Conservation (phyloP, 2,113 vertebrate genomes). For the Thamnophis sirtalis region DNA sequence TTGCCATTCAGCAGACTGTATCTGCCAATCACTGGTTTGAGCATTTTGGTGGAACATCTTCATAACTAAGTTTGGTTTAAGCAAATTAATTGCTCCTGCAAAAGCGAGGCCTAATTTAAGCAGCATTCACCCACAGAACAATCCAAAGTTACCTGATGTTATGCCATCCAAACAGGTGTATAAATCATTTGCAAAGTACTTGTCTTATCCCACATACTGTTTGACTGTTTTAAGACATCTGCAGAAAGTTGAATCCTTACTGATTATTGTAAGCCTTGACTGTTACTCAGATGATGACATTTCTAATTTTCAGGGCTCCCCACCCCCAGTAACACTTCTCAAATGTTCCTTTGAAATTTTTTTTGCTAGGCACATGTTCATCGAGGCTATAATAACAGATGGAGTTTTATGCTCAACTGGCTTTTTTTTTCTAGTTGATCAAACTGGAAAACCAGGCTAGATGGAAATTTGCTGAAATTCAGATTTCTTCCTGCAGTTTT, state of each 20-base stretch:
- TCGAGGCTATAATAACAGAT: conserved; percentile 49
- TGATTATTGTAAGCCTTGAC: conserved; percentile 38
- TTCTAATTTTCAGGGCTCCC: conserved; percentile 10
- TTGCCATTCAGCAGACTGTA: not conserved
- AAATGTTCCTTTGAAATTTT: not conserved
- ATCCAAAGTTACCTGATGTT: not conserved
- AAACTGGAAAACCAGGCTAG: conserved; percentile 52
- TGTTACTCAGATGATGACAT: conserved; percentile 2
- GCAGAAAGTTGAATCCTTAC: conserved; percentile 35
- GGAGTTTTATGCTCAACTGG: conserved; percentile 62
- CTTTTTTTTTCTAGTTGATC: conserved; percentile 36
- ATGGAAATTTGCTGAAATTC: conserved; percentile 68
- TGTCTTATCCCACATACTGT: conserved; percentile 30
- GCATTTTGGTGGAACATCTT: conserved; percentile 39
- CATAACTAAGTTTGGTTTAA: conserved; percentile 46
- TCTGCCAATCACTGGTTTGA: not conserved
- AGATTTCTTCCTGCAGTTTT: conserved; percentile 61
- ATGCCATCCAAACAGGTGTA: not conserved
- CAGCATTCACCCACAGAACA: conserved; percentile 22
- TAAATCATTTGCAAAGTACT: conserved; percentile 40
- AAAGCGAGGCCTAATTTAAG: conserved; percentile 49
- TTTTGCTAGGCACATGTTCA: not conserved
- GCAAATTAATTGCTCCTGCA: conserved; percentile 37
- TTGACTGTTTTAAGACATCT: conserved; percentile 37
- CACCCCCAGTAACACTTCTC: not conserved